Conservation (phyloP, 2,113 vertebrate genomes). For the Lophius piscatorius region DNA sequence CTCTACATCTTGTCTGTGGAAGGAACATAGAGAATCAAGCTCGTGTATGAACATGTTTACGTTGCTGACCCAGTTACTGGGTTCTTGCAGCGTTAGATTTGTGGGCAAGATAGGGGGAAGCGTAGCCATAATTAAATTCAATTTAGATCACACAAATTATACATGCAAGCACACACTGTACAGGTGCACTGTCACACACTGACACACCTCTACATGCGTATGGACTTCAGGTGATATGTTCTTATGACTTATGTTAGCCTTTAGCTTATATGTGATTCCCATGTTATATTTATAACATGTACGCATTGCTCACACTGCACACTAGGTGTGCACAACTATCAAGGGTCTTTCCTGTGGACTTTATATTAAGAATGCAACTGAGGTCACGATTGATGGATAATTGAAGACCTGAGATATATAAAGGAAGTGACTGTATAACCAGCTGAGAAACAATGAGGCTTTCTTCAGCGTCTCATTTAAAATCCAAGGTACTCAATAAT, state of each 20-base stretch:
- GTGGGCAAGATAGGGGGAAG: conserved; percentile 35
- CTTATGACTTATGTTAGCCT: too few relatives aligned
- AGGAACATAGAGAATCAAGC: conserved; percentile 53
- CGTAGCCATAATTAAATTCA: conserved; percentile 43
- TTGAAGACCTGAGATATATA: conserved; percentile 47
- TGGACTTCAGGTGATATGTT: background rate
- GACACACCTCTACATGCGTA: background rate
- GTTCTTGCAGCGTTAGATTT: conserved; percentile 40
- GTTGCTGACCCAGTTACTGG: conserved; percentile 76
- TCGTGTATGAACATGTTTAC: conserved; percentile 62
- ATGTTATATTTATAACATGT: too few relatives aligned
- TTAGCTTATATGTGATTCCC: too few relatives aligned
- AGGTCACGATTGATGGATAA: conserved; percentile 60
- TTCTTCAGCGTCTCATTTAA: conserved; percentile 65
- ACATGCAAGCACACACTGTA: background rate
- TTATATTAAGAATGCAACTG: conserved; percentile 32
- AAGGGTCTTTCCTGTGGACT: conserved; percentile 27
- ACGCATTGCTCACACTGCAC: conserved; percentile 17
- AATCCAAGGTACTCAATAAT: conserved; percentile 73
- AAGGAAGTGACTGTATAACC: conserved; percentile 53
- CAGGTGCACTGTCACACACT: conserved; percentile 4
- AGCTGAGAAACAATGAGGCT: conserved; percentile 40
- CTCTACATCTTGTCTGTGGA: conserved; percentile 72
- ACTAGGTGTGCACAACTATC: conserved; percentile 17
- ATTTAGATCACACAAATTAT: conserved; percentile 32